phyloP scores from a whole-genome alignment of 1,140 invertebrate genomes.

The Arion vulgaris region DNA sequence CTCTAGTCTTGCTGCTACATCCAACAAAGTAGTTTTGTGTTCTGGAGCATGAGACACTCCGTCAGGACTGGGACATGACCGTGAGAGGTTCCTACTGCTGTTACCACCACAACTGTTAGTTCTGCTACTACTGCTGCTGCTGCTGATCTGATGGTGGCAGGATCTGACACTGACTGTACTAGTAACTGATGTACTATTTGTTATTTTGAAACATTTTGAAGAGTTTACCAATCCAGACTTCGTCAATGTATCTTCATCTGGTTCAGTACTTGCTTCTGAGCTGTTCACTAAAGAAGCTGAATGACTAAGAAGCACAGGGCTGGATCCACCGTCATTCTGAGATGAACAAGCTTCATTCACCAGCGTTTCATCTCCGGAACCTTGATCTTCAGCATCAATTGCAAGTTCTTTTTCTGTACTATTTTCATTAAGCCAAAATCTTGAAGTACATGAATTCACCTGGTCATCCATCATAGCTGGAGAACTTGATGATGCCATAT shows the following conservation, averaged over 20 bases:
- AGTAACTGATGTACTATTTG: background rate
- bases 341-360: background rate
- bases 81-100: slow-evolving; percentile 9
- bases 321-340: background rate
- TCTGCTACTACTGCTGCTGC: background rate
- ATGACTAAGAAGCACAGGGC: background rate
- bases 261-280: background rate
- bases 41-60: background rate
- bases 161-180: background rate
- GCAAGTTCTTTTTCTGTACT: background rate
- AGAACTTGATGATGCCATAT: background rate
- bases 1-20: slow-evolving; percentile 18
- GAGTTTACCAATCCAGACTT: background rate
- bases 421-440: background rate
- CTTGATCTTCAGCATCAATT: background rate
- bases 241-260: background rate
- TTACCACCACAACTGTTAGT: background rate
- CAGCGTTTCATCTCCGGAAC: background rate
- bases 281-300: background rate
- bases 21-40: slow-evolving; percentile 12
- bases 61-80: slow-evolving; percentile 34
- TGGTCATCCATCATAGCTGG: background rate
- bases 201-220: background rate
- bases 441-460: background rate
- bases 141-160: background rate